phyloP scores from a whole-genome alignment of 2,888 invertebrate species.

The Drosophila silvestris region DNA sequence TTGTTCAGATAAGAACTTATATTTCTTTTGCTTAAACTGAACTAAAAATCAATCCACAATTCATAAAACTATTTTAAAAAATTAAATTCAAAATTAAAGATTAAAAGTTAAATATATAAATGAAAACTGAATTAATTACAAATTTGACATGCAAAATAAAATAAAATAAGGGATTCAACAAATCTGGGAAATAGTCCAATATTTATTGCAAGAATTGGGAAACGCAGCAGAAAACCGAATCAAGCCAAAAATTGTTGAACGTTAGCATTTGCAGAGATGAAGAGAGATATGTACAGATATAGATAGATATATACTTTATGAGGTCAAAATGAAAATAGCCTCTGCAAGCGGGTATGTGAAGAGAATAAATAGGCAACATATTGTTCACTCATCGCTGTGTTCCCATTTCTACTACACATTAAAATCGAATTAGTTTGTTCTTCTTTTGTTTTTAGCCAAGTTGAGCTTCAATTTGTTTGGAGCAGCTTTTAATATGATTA shows the following conservation, averaged over 20 bases:
- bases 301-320: neutral
- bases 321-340: neutral
- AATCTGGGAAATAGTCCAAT: too few species aligned
- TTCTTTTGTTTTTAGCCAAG: too few species aligned
- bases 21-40: neutral
- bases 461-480: neutral
- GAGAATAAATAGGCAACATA: neutral
- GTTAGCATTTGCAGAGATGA: neutral
- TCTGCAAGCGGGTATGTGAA: neutral
- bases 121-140: neutral
- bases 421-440: conserved; percentile 5
- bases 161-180: too few species aligned
- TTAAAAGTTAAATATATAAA: too few species aligned
- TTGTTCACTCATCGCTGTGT: neutral
- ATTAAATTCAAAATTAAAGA: neutral
- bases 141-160: too few species aligned
- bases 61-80: neutral
- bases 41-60: neutral
- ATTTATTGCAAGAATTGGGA: too few species aligned
- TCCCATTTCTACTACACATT: neutral
- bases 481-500: conserved; percentile 6
- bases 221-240: too few species aligned
- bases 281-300: neutral
- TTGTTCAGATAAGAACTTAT: neutral
- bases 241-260: neutral